Evolutionary conservation across 1,140 invertebrate species (phyloP).

Genomic region (Doryteuthis pealeii): DNA sequence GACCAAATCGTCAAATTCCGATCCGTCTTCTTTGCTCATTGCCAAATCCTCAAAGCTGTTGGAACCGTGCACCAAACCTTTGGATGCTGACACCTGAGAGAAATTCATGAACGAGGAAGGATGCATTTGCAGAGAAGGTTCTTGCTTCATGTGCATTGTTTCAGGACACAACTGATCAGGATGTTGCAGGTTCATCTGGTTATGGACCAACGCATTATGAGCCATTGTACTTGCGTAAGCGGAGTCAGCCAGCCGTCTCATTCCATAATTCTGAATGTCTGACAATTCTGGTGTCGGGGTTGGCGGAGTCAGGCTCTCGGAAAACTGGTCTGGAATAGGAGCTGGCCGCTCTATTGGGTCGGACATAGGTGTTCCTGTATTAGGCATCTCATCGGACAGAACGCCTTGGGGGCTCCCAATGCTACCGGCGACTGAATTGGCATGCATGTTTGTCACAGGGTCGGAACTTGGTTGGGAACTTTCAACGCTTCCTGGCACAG

Average conservation of each 20-base stretch:
- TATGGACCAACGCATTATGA: not conserved
- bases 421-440: not conserved
- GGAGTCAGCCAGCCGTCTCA: not conserved
- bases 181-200: not conserved
- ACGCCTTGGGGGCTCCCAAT: slow-evolving; percentile 6
- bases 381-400: not conserved
- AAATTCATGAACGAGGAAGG: slow-evolving; percentile 10
- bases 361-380: not conserved
- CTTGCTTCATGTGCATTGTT: not conserved
- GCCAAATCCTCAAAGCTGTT: slow-evolving; percentile 12
- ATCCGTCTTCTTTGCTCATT: not conserved
- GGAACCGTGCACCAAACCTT: not conserved
- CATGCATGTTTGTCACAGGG: not conserved
- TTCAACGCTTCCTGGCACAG: slow-evolving; percentile 2
- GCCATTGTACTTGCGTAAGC: not conserved
- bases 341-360: not conserved
- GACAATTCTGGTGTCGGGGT: not conserved
- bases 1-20: slow-evolving; percentile 2
- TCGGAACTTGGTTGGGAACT: not conserved
- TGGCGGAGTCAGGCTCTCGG: slow-evolving; percentile 6
- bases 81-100: not conserved
- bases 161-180: not conserved
- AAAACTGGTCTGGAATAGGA: not conserved
- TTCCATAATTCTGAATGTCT: slow-evolving; percentile 10
- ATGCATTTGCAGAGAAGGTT: not conserved